phyloP scores from a whole-genome alignment of 2,888 invertebrate species.

The Agrypnus murinus region DNA sequence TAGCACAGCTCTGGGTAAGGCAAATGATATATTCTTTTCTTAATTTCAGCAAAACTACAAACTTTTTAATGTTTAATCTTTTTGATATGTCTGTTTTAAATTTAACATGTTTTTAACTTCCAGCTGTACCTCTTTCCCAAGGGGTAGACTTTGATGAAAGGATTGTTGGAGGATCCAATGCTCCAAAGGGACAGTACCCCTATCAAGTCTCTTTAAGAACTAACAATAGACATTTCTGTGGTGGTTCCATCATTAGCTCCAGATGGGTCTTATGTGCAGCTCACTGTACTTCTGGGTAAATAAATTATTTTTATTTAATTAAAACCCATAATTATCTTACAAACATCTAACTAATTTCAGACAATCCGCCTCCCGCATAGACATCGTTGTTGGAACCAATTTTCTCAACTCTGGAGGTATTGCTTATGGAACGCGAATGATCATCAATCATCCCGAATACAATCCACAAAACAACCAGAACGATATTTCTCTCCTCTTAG shows the following conservation, averaged over 20 bases:
- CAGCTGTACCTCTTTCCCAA: not conserved
- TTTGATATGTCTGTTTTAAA: no score
- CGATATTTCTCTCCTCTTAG: conserved; percentile 52
- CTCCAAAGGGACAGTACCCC: conserved; percentile 62
- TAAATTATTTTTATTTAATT: not conserved
- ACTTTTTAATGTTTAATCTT: no score
- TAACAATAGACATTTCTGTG: conserved; percentile 31
- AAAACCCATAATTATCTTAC: no score
- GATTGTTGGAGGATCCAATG: conserved; percentile 71
- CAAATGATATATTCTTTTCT: no score
- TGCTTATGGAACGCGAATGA: not conserved
- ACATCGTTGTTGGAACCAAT: conserved; percentile 57
- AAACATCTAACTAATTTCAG: not conserved
- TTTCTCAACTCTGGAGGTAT: not conserved
- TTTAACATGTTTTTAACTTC: not conserved
- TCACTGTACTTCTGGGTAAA: conserved; percentile 38
- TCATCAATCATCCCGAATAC: not conserved
- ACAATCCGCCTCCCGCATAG: not conserved
- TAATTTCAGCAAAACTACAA: no score
- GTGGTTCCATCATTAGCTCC: conserved; percentile 54
- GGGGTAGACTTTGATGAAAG: not conserved
- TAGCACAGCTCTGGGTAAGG: no score
- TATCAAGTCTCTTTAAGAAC: conserved; percentile 33
- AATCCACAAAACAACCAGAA: not conserved
- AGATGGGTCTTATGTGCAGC: conserved; percentile 60